Evolutionary conservation across 2,113 vertebrate species (phyloP), one percentile per base, ranked within the genome.

Genomic region (Centropristis striata): DNA sequence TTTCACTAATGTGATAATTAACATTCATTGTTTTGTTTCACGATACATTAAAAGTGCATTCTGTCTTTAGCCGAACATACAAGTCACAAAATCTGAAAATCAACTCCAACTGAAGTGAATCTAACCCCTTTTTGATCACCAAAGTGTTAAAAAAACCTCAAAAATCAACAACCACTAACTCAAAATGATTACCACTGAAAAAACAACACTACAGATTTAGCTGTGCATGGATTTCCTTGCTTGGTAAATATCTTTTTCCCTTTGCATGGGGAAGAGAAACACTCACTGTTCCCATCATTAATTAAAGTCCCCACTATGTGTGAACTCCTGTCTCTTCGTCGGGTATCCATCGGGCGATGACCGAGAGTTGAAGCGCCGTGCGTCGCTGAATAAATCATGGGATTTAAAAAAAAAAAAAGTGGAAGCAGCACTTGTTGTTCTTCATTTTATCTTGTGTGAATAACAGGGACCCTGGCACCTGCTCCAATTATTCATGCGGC

Each of bases 361-460:
- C 76, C 47, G n/a, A 20, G 58, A 86, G 75, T 75, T 67, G 78
- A 83, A 83, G 77, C 8, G 3, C 5, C 2, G 60, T 71, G 12
- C 53, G 32, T 21, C 18, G 8, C 23, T 88, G 67, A 89, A 89
- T 91, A 87, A 91, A 91, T 90, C 83, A 89, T 81, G 32, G 32
- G 32, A 32, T 32, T n/a, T 8, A 47, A 4, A 8, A 10, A 8
- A 21, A 9, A 23, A 60, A 75, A 71, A 80, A 69, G 70, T 42
- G 25, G 53, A 78, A 80, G 80, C 47, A 13, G 46, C 28, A 66
- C 70, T 83, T 86, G 86, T 87, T 86, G 77, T 91, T 80, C 76
- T 70, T 71, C 63, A 86, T 83, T 90, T 89, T 81, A 84, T 88
- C 88, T 75, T 74, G 51, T 78, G 86, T 81, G 85, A 91, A 65